phyloP scores from a whole-genome alignment of 1,140 invertebrate species.

The Popillia japonica region DNA sequence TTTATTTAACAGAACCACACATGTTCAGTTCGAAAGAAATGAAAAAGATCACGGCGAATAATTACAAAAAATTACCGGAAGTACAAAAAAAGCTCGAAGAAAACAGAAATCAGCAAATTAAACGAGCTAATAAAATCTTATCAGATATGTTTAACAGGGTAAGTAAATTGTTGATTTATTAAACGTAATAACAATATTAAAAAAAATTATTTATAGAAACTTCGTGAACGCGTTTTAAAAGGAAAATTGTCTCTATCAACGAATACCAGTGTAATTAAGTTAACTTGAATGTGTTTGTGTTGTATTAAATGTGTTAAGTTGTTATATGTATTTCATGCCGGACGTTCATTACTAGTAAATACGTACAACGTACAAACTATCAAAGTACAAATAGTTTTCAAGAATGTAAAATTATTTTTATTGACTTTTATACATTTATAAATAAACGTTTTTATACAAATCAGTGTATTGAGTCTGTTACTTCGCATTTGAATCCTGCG shows the following conservation, averaged over 20 bases:
- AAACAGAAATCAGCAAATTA: conserved; percentile 48
- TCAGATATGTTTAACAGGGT: conserved; percentile 56
- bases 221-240: conserved; percentile 51
- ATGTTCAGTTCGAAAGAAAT: conserved; percentile 54
- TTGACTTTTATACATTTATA: background rate
- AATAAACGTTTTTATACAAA: too few species aligned
- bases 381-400: conserved; percentile 8
- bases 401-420: background rate
- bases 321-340: too few species aligned
- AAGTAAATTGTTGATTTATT: conserved; percentile 37
- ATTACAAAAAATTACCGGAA: conserved; percentile 57
- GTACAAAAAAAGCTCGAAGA: conserved; percentile 51
- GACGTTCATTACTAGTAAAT: too few species aligned
- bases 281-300: conserved; percentile 38
- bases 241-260: conserved; percentile 53
- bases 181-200: background rate
- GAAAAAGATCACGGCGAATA: conserved; percentile 54
- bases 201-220: conserved; percentile 52
- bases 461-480: too few species aligned
- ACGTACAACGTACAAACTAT: background rate
- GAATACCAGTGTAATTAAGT: conserved; percentile 51
- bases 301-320: background rate
- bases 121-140: conserved; percentile 53
- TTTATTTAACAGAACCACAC: conserved; percentile 11
- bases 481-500: too few species aligned